A percentile compares a stretch with the other conserved stretches of the same genome.
These are phyloP conservation scores for Dreissena rostriformis DNA, from an alignment of 1,140 invertebrate genomes.

Conservation along the genomic window DNA sequence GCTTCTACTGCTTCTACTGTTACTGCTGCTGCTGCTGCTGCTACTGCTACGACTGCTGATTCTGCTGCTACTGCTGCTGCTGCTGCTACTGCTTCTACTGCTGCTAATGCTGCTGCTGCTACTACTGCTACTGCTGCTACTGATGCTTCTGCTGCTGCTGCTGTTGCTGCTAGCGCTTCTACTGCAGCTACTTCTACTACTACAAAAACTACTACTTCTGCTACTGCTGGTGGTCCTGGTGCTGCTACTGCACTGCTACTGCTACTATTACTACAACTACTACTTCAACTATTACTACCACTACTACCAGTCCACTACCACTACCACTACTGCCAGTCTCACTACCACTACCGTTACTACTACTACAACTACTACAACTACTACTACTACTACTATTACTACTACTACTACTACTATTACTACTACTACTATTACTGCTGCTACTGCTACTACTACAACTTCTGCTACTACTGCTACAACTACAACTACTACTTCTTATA, in stretches of 20 bases:
- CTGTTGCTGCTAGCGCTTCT: no score
- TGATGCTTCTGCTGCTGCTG: no score
- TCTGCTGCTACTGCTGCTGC: no score
- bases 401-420: background rate
- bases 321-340: background rate
- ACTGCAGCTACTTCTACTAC: no score
- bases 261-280: constrained; percentile 20
- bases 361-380: constrained; percentile 6
- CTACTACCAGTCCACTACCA: constrained; percentile 14
- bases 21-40: no score
- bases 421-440: constrained; percentile 11
- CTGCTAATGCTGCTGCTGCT: no score
- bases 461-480: constrained; percentile 20
- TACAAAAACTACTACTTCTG: no score
- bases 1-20: no score
- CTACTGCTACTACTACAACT: constrained; percentile 21
- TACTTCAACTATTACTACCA: constrained; percentile 13
- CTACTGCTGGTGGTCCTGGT: no score
- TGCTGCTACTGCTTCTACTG: no score
- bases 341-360: background rate
- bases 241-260: constrained; percentile 11
- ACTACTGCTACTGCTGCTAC: no score
- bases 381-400: constrained; percentile 21
- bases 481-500: background rate
- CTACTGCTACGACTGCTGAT: no score